Base-by-base conservation (phyloP, 2,797 vertebrate genomes). In the Hoplostethus mediterraneus region DNA sequence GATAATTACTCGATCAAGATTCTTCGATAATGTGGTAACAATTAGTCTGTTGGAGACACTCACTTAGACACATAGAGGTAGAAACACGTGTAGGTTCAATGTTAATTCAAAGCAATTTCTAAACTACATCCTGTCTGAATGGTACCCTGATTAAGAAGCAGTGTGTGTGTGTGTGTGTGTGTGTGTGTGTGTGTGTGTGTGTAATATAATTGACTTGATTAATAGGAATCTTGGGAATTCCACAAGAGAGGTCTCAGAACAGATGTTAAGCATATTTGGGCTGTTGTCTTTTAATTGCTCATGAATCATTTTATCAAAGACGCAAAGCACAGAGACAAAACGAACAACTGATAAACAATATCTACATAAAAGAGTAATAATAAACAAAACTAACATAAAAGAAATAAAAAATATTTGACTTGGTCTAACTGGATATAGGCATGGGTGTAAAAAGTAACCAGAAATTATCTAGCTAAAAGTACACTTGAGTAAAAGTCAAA, bases 11-110 rank as follows among this genome's bases (percentile, higher is more conserved):
- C 54, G 65, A 81, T 68, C 11, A 44, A 72, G 66, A 80, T 79
- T 64, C 69, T 72, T 73, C 70, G 31, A 54, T 67, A 82, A 82
- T 75, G 21, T 84, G 76, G 71, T 48, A 85, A 25, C 51, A 73
- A 86, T 86, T 84, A 83, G 55, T 64, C 53, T 51, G 67, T 28
- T 54, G 71, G 21, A 25, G 16, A 49, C 42, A 57, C 16, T 1
- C 55, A 1, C 45, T 8, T 8, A 7, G 7, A 40, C 38, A 40
- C 38, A 17, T 1, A 51, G 2, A 51, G 16, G 11, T 1, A 54
- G 3, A 31, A 10, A 54, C 25, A 31, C 25, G 10, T 14, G 28
- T 14, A 53, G 51, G 51, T 5, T 52, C 13, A 65, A 63, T 53
- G 52, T 66, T 73, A 33, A 57, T 54, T 73, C n/a, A 80, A 40